Percentiles rank a stretch among this genome's conserved stretches.
phyloP scores from a whole-genome alignment of 2,797 vertebrate species.

The Eulemur coronatus region DNA sequence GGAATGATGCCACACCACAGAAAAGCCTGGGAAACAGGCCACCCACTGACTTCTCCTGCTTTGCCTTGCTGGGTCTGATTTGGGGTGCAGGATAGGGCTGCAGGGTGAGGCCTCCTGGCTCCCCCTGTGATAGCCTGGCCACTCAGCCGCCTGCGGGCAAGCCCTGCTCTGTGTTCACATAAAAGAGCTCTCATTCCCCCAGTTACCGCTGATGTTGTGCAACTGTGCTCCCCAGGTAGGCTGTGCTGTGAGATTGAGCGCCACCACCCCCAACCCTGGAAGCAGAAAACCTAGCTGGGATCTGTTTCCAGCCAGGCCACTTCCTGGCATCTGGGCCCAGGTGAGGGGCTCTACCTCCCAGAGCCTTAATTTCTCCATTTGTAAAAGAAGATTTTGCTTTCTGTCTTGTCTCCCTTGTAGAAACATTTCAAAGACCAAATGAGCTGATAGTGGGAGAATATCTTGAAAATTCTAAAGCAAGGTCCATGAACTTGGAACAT shows the following conservation, averaged over 20 bases:
- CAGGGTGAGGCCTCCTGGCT: neutral
- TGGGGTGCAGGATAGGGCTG: neutral
- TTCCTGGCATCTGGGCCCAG: neutral
- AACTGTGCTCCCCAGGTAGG: neutral
- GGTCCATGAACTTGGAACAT: neutral
- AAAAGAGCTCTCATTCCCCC: neutral
- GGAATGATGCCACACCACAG: neutral
- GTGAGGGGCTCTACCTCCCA: neutral
- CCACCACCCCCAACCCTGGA: neutral
- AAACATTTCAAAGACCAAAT: neutral
- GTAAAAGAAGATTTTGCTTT: neutral
- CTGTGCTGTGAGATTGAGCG: neutral
- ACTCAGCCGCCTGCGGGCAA: no score
- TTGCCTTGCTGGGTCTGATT: neutral
- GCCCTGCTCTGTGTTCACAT: neutral
- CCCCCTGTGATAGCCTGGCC: neutral
- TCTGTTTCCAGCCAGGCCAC: neutral
- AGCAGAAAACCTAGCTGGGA: neutral
- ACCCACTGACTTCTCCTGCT: neutral
- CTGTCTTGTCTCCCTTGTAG: neutral
- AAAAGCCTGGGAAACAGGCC: neutral
- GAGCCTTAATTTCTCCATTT: neutral
- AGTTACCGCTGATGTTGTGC: accelerated
- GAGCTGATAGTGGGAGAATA: neutral
- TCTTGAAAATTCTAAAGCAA: conserved; percentile 5